These are phyloP conservation scores for Drosophila arizonae DNA, from an alignment of 1,140 invertebrate genomes.

Conservation along the genomic window DNA sequence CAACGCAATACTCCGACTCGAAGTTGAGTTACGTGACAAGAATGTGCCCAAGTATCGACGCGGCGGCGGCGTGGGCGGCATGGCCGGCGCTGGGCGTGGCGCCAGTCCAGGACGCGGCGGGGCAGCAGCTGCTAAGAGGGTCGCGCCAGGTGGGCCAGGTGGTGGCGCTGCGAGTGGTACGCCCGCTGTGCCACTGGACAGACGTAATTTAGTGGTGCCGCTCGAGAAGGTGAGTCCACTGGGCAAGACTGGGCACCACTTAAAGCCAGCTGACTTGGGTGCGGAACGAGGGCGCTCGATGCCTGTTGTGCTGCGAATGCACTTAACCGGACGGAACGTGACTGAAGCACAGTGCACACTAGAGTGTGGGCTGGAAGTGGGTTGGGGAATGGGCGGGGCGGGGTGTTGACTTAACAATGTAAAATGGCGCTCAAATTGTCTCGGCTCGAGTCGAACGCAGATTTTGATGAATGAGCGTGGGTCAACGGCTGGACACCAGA, in stretches of 20 bases:
- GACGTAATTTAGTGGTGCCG: constrained; percentile 75
- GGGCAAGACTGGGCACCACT: constrained; percentile 51
- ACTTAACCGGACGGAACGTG: constrained; percentile 69
- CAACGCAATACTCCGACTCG: constrained; percentile 82
- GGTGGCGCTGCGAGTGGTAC: constrained; percentile 21
- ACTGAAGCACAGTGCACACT: constrained; percentile 39
- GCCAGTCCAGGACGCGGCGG: constrained; percentile 42
- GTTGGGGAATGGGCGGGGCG: neutral
- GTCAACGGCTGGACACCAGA: neutral
- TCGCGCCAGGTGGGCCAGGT: constrained; percentile 8
- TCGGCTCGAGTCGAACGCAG: constrained; percentile 32
- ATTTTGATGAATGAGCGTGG: constrained; percentile 68
- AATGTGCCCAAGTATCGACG: constrained; percentile 79
- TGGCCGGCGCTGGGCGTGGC: constrained; percentile 29
- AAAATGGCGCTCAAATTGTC: constrained; percentile 57
- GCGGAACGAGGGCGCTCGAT: constrained; percentile 40
- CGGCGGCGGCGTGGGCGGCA: constrained; percentile 42
- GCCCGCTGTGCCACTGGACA: constrained; percentile 53
- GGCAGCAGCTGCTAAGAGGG: constrained; percentile 23
- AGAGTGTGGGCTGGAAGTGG: too few species aligned
- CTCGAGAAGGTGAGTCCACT: constrained; percentile 82
- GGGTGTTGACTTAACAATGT: constrained; percentile 23
- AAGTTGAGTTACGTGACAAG: constrained; percentile 84
- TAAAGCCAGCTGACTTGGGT: constrained; percentile 60
- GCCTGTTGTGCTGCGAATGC: constrained; percentile 50